Conservation (phyloP, 1,140 invertebrate species). For the Polyergus mexicanus region DNA sequence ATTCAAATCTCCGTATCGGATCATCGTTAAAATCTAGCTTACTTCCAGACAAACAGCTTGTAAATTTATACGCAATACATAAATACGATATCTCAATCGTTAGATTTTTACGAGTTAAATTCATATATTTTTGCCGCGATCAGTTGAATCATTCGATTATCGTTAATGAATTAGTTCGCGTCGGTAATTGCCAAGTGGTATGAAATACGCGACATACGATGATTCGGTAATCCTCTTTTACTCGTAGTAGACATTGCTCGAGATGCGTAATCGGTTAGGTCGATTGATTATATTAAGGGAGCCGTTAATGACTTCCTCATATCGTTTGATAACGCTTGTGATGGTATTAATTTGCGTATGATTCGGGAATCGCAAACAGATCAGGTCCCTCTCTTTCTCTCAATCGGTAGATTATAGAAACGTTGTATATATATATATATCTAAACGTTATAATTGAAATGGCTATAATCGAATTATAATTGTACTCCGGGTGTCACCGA, state of each 20-base stretch:
- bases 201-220: conserved; percentile 26
- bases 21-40: conserved; percentile 12
- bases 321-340: conserved; percentile 30
- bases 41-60: conserved; percentile 6
- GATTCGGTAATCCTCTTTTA: conserved; percentile 40
- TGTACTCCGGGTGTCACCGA: conserved; percentile 7
- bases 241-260: background rate
- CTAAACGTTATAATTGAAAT: conserved; percentile 22
- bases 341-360: conserved; percentile 18
- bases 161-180: conserved; percentile 45
- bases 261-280: conserved; percentile 11
- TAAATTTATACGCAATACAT: background rate
- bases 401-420: background rate
- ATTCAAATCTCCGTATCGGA: conserved; percentile 14
- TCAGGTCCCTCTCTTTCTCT: background rate
- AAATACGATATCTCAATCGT: conserved; percentile 4
- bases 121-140: background rate
- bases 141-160: conserved; percentile 10
- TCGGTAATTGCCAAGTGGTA: conserved; percentile 7
- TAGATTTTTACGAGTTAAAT: conserved; percentile 13
- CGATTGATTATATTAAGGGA: background rate
- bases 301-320: conserved; percentile 28
- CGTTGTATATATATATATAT: too few relatives aligned
- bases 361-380: conserved; percentile 10
- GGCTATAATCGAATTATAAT: conserved; percentile 45